Evolutionary conservation across 2,797 vertebrate species (phyloP), one percentile per base, ranked within the genome.

Genomic region (Epinephelus malabaricus): DNA sequence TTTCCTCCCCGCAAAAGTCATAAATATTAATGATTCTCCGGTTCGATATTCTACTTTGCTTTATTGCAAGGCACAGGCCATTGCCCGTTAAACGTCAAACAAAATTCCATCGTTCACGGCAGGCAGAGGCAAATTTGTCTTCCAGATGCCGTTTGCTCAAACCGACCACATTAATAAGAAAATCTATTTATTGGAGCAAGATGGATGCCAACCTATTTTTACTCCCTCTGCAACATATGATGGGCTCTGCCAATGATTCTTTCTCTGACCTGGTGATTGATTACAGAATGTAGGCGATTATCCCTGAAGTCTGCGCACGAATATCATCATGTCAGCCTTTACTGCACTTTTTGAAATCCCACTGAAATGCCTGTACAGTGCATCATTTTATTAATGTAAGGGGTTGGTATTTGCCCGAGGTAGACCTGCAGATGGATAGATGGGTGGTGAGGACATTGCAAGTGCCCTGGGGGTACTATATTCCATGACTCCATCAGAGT

Each of bases 131-230:
- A 5, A 64, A 83, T 88, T 91, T 87, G 81, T 91, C 85, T 90
- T 84, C 66, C 71, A 62, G 71, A 78, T 88, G 78, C 69, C 65
- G 10, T 81, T 87, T 77, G 53, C 76, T 79, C 64, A 79, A 80
- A 84, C 84, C 38, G 51, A 69, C 71, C 67, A 75, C 68, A 84
- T 88, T 87, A 89, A 88, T 89, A 83, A 78, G 49, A 88, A 87
- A 84, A 81, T 83, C 59, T 82, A 82, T 93, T 91, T 87, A 88
- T 87, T 84, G 74, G 73, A 71, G 45, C 45, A 79, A 89, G 89
- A 92, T 85, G 74, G 78, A 88, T 91, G 77, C 63, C 50, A 47
- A 45, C 23, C 81, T 72, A 61, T 79, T 88, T 91, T 88, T 85
- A 89, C 62, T 65, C 45, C 67, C 73, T 49, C 21, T 79, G 69